Evolutionary conservation across 2,797 vertebrate species (phyloP), one percentile per base, ranked within the genome.

Genomic region (Poeciliopsis paucimaculata): DNA sequence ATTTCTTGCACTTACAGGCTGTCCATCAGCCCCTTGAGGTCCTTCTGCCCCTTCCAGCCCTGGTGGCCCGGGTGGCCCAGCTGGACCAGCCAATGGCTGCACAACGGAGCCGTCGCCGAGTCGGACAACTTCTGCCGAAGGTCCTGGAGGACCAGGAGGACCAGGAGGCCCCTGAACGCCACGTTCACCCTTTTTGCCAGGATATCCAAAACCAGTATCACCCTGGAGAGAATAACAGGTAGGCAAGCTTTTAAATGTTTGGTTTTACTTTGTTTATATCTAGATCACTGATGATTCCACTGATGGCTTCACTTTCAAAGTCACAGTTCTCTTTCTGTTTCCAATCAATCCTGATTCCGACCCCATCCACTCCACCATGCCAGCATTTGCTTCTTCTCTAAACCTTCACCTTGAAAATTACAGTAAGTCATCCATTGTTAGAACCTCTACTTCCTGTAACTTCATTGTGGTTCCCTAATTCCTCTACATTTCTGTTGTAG

Each of bases 161-260:
- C 96, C 96, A 0, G 94, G 91, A 3, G 83, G 93, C 0, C 97
- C 96, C 4, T 72, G 92, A 36, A 71, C 46, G 0, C 97, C 97
- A 0, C 90, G 95, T 0, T 97, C 97, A 1, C 97, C 97, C 90
- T 98, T 98, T 5, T 95, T 94, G 8, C 96, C 97, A 0, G 95
- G 85, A 49, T 96, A 97, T 20, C 95, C 94, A 72, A 95, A 94
- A 0, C 97, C 96, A 26, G 95, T 93, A 0, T 79, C 95, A 28
- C 95, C 97, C 98, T 98, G 84, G 16, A 36, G 55, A 72, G 45
- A 45, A 70, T 55, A 18, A 75, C 1, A 4, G 31, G 26, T 16
- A 45, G 12, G n/a, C 12, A 45, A 13, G 11, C 5, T 71, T 71
- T 71, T 15, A n/a, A 41, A 70, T 70, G 36, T 41, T 68, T 41